Percentiles rank a stretch among this genome's conserved stretches.
These are phyloP conservation scores for Drosophila virilis DNA, from an alignment of 1,140 invertebrate genomes.

Conservation along the genomic window DNA sequence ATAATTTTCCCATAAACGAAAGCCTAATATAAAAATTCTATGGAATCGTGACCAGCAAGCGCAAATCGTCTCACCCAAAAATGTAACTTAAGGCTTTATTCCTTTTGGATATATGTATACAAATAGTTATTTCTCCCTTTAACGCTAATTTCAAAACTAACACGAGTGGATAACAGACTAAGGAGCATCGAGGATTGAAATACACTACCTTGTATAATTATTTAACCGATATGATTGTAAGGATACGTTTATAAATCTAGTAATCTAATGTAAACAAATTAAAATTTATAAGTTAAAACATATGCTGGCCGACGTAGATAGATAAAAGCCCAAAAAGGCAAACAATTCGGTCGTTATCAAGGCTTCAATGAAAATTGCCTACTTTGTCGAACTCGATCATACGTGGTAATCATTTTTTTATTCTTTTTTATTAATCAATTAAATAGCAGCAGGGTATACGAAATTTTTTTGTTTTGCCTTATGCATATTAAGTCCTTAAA, in stretches of 20 bases:
- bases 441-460: background rate
- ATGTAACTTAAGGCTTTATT: constrained; percentile 4
- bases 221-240: too few relatives aligned
- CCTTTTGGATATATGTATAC: constrained; percentile 4
- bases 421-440: background rate
- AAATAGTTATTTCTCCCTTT: constrained; percentile 3
- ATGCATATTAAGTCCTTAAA: constrained; percentile 11
- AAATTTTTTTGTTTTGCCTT: background rate
- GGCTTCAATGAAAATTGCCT: background rate
- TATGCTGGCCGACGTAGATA: too few relatives aligned
- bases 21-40: constrained; percentile 80
- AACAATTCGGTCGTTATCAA: too few relatives aligned
- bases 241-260: too few relatives aligned
- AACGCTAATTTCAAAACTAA: background rate
- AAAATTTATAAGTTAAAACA: too few relatives aligned
- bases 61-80: constrained; percentile 41
- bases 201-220: background rate
- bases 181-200: background rate
- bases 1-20: constrained; percentile 81
- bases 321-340: too few relatives aligned
- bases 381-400: background rate
- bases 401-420: background rate
- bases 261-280: too few relatives aligned
- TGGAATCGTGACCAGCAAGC: constrained; percentile 74
- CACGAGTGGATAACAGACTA: background rate